phyloP scores from a whole-genome alignment of 2,888 invertebrate species.

The Arrhopalites spinosus region DNA sequence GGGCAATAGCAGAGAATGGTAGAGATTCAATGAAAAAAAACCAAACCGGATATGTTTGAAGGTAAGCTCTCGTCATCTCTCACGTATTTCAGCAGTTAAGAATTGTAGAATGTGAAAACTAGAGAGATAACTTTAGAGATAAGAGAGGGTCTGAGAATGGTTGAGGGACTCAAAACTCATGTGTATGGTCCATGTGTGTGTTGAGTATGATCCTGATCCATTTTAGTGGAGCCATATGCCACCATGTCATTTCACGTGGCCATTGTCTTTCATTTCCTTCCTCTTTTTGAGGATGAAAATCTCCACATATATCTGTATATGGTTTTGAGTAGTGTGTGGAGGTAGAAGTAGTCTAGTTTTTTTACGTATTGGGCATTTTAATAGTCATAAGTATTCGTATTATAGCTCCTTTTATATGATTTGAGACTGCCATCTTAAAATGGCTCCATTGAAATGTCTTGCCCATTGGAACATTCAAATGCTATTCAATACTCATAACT shows the following conservation, averaged over 20 bases:
- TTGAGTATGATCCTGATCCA: too few relatives aligned
- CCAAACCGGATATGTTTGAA: too few relatives aligned
- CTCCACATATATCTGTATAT: background rate
- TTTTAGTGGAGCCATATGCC: conserved; percentile 19
- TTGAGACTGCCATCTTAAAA: too few relatives aligned
- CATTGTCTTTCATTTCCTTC: conserved; percentile 11
- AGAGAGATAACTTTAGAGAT: conserved; percentile 17
- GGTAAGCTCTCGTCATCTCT: background rate
- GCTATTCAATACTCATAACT: background rate
- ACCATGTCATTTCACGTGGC: conserved; percentile 24
- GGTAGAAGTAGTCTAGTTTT: background rate
- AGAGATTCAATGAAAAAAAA: background rate
- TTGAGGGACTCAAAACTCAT: background rate
- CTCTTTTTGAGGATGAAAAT: background rate
- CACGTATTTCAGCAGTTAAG: conserved; percentile 1
- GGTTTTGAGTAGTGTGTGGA: background rate
- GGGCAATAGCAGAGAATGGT: background rate
- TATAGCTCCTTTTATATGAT: too few relatives aligned
- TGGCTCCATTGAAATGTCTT: background rate
- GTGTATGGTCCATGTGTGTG: too few relatives aligned
- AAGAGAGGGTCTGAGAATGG: conserved; percentile 2
- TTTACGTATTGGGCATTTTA: too few relatives aligned
- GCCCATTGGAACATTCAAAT: background rate
- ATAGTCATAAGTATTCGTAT: too few relatives aligned
- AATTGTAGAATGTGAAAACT: conserved; percentile 10